phyloP scores from a whole-genome alignment of 2,888 invertebrate species.

The Himalopsyche kuldschensis region DNA sequence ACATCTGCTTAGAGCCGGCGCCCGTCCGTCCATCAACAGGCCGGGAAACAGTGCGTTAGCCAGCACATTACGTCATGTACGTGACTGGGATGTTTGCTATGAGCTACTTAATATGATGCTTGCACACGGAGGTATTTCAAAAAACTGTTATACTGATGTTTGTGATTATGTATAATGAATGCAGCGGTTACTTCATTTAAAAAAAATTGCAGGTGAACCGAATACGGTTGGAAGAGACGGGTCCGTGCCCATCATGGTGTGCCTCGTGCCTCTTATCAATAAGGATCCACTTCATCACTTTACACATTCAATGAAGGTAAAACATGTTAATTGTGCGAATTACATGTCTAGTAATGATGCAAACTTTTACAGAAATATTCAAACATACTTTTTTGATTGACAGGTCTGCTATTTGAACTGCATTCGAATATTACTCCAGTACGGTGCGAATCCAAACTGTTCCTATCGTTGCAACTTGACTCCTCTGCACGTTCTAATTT shows the following conservation, averaged over 20 bases:
- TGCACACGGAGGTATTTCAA: constrained; percentile 59
- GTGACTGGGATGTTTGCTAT: constrained; percentile 69
- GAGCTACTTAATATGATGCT: constrained; percentile 63
- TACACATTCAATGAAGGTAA: constrained; percentile 73
- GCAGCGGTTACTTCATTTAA: not conserved
- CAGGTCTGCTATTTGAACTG: constrained; percentile 73
- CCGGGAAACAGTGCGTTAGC: constrained; percentile 69
- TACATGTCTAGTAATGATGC: not conserved
- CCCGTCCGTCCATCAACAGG: constrained; percentile 70
- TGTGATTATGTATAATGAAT: not conserved
- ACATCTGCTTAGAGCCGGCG: constrained; percentile 64
- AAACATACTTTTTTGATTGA: constrained; percentile 38
- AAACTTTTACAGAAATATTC: not conserved
- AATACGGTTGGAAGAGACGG: constrained; percentile 73
- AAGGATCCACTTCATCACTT: constrained; percentile 73
- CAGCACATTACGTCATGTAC: constrained; percentile 69
- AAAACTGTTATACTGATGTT: not conserved
- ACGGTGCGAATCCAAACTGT: constrained; percentile 75
- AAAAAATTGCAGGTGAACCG: constrained; percentile 56
- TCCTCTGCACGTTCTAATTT: constrained; percentile 70
- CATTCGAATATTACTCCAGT: constrained; percentile 67
- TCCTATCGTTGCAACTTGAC: constrained; percentile 69
- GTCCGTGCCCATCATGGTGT: constrained; percentile 73
- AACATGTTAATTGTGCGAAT: not conserved
- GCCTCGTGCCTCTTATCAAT: constrained; percentile 73